phyloP scores from a whole-genome alignment of 2,113 vertebrate species.

The Deroptyus accipitrinus region DNA sequence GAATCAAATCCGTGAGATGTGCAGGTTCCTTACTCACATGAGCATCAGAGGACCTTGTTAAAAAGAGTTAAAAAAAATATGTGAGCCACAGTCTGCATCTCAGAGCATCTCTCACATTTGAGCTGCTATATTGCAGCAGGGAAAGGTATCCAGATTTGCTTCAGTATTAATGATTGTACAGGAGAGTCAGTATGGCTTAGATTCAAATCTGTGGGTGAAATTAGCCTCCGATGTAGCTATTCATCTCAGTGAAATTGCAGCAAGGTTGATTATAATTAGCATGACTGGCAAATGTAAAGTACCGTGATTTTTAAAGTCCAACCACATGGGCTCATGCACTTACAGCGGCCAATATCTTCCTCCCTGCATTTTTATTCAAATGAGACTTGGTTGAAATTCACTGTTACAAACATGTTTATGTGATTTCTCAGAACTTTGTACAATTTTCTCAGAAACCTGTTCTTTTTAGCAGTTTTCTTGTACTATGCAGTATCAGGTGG shows the following conservation, averaged over 20 bases:
- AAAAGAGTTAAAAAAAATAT: background rate
- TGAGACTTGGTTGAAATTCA: conserved; percentile 8
- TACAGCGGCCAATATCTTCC: background rate
- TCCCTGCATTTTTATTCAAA: conserved; percentile 4
- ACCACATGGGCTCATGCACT: background rate
- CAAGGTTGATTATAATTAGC: conserved; percentile 7
- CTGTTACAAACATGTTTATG: background rate
- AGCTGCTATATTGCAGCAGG: background rate
- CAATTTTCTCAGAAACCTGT: background rate
- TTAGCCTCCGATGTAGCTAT: background rate
- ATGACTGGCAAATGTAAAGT: background rate
- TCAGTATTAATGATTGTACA: background rate
- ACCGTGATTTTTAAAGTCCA: background rate
- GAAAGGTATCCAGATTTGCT: background rate
- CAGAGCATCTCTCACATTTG: background rate
- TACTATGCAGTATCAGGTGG: background rate
- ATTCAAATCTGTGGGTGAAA: background rate
- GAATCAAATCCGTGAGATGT: background rate
- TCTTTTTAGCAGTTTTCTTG: background rate
- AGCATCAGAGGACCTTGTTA: background rate
- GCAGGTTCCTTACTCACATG: background rate
- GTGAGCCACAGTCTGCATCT: background rate
- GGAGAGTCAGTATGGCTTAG: background rate
- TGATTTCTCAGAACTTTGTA: background rate
- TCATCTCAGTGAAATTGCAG: conserved; percentile 11